phyloP scores from a whole-genome alignment of 2,888 invertebrate species.

The Bombyx huttoni region DNA sequence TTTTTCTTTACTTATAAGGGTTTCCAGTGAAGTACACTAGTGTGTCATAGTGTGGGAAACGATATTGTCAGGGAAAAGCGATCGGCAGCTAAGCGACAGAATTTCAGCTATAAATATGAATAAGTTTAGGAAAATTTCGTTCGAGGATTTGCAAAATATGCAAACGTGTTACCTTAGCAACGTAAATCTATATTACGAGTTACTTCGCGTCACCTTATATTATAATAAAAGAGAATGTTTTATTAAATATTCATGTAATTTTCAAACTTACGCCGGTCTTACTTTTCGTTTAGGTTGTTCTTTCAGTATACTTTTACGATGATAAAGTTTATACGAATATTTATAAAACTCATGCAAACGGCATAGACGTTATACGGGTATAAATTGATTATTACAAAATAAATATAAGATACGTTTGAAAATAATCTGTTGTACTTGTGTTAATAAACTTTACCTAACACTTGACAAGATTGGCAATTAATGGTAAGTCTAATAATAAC shows the following conservation, averaged over 20 bases:
- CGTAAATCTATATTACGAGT: constrained; percentile 25
- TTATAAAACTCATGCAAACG: not conserved
- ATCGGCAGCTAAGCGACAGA: constrained; percentile 18
- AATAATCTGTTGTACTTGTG: no score
- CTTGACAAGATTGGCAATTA: no score
- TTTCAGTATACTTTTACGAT: not conserved
- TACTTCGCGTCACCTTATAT: constrained; percentile 7
- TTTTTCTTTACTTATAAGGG: not conserved
- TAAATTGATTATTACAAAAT: no score
- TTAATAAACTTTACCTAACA: no score
- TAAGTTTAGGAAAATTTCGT: constrained; percentile 24
- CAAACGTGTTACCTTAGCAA: constrained; percentile 21
- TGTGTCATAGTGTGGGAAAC: constrained; percentile 10
- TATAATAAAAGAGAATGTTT: constrained; percentile 1
- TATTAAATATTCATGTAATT: constrained; percentile 6
- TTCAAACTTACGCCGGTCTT: constrained; percentile 7
- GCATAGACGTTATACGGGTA: no score
- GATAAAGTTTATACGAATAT: not conserved
- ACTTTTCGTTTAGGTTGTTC: not conserved
- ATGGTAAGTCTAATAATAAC: no score
- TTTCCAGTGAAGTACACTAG: not conserved
- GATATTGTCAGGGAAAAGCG: constrained; percentile 12
- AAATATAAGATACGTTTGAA: no score
- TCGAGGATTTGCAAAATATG: constrained; percentile 34
- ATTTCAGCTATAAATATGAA: constrained; percentile 24